Base-by-base conservation (phyloP, 2,888 invertebrate species). In the Ypsolopha scabrella region DNA sequence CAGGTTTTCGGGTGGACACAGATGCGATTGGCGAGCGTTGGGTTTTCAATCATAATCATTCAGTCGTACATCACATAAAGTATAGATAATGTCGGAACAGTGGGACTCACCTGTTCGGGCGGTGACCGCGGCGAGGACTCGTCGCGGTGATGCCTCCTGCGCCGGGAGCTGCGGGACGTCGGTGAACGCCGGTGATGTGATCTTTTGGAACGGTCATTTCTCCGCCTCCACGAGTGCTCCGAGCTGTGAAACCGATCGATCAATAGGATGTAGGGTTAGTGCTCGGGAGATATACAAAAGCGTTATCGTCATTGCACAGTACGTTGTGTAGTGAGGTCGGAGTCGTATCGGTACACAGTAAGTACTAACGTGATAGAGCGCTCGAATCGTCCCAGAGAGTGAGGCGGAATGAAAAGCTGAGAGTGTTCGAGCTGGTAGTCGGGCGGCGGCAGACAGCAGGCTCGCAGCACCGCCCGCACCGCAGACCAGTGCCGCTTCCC, bases 131-230 rank as follows among this genome's bases (percentile, higher is more conserved):
- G 70, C 52, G 87, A 77, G 36, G 86, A 85, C 58, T 83, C 86
- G 63, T 85, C 85, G 63, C 85, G 83, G 58, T 86, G 86, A 60
- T 85, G 88, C 74, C 93, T 92, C 67, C 91, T 90, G 67, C 93
- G 90, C 61, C 93, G 90, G 70, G 24, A 24, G 24, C 24, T 24
- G 13, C 92, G 92, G 68, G 92, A 92, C 63, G 91, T 92, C 56
- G 92, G 92, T 58, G 94, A 94, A 60, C 94, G 94, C 74, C 94
- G 90, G 61, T 94, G 91, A 75, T 93, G 91, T 68, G 94, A 94
- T 63, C 95, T 90, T 80, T 95, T 95, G 78, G 94, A 95, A 60
- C 95, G 92, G 68, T 94, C 88, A 91, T 94, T 80, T 89, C 93
- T 85, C 88, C 94, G 72, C 89, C 93, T 75, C 92, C 94, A 80